A percentile compares a stretch with the other conserved stretches of the same genome.
phyloP scores from a whole-genome alignment of 1,140 invertebrate species.

The Drosophila lini region DNA sequence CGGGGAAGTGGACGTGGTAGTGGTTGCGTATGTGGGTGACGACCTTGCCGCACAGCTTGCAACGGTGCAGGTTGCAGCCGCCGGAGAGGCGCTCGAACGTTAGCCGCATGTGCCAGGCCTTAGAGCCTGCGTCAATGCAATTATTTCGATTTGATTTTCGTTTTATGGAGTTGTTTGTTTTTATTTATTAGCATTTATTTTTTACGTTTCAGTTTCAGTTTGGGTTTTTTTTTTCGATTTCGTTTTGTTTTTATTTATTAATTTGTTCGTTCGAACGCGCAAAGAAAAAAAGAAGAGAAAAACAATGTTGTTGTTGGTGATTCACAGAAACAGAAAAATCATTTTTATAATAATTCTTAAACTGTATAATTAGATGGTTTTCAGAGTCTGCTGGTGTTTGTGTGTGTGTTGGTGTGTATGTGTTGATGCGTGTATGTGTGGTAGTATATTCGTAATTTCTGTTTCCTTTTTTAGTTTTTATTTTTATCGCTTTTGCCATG shows the following conservation, averaged over 20 bases:
- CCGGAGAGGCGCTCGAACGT: conserved; percentile 95
- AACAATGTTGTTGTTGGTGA: conserved; percentile 84
- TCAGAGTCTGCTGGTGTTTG: conserved; percentile 45
- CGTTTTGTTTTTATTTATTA: conserved; percentile 39
- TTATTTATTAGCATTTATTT: conserved; percentile 28
- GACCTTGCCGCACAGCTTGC: conserved; percentile 95
- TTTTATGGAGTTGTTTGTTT: conserved; percentile 33
- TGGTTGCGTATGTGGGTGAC: conserved; percentile 95
- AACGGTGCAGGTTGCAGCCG: conserved; percentile 94
- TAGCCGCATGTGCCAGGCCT: conserved; percentile 95
- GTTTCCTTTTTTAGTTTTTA: conserved; percentile 19
- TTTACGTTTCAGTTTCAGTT: conserved; percentile 21
- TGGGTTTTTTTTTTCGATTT: conserved; percentile 41
- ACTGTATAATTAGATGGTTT: conserved; percentile 72
- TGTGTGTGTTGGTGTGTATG: conserved; percentile 37
- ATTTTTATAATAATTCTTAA: conserved; percentile 83
- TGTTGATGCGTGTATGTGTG: conserved; percentile 34
- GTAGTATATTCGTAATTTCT: conserved; percentile 39
- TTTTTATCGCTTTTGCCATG: conserved; percentile 42
- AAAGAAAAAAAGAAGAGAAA: conserved; percentile 84
- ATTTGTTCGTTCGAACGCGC: conserved; percentile 75
- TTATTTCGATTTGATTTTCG: conserved; percentile 36
- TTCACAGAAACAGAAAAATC: conserved; percentile 83
- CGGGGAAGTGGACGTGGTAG: conserved; percentile 95
- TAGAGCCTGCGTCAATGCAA: conserved; percentile 88